Percentiles rank a stretch among this genome's conserved stretches.
These are phyloP conservation scores for Odontesthes bonariensis DNA, from an alignment of 2,113 vertebrate species.

Conservation along the genomic window DNA sequence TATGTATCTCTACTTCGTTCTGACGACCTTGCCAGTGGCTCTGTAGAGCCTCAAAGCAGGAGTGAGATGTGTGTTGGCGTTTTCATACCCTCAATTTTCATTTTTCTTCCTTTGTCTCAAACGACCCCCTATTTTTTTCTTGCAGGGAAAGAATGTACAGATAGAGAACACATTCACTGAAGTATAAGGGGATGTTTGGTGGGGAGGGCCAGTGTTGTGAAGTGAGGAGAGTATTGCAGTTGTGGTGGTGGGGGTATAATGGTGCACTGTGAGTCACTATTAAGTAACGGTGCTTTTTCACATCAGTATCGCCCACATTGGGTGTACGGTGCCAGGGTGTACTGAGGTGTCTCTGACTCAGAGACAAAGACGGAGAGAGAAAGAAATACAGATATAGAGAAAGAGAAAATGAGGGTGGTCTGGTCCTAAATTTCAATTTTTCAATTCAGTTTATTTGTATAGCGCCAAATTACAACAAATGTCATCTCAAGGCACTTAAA, in stretches of 20 bases:
- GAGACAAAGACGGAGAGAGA: constrained; percentile 30
- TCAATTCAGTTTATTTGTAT: no score
- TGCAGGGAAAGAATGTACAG: constrained; percentile 54
- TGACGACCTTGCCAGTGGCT: constrained; percentile 69
- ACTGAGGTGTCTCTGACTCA: constrained; percentile 73
- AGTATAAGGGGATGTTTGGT: constrained; percentile 23
- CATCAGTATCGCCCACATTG: constrained; percentile 74
- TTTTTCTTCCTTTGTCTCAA: constrained; percentile 63
- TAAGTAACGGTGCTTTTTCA: constrained; percentile 76
- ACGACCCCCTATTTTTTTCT: constrained; percentile 62
- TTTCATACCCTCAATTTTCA: constrained; percentile 66
- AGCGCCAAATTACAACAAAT: no score
- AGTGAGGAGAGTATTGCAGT: constrained; percentile 57
- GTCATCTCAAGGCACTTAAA: no score
- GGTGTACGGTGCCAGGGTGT: constrained; percentile 69
- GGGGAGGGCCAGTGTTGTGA: constrained; percentile 17
- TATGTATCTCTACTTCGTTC: constrained; percentile 60
- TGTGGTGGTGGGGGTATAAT: constrained; percentile 72
- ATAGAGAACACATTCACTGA: constrained; percentile 41
- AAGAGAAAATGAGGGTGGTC: not conserved
- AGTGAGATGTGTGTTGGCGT: constrained; percentile 71
- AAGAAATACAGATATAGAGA: constrained; percentile 9
- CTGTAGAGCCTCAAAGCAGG: constrained; percentile 59
- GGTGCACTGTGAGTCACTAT: constrained; percentile 77
- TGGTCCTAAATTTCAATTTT: no score